A percentile compares a stretch with the other conserved stretches of the same genome.
Conservation (phyloP, 2,113 vertebrate species). For the Solea senegalensis region DNA sequence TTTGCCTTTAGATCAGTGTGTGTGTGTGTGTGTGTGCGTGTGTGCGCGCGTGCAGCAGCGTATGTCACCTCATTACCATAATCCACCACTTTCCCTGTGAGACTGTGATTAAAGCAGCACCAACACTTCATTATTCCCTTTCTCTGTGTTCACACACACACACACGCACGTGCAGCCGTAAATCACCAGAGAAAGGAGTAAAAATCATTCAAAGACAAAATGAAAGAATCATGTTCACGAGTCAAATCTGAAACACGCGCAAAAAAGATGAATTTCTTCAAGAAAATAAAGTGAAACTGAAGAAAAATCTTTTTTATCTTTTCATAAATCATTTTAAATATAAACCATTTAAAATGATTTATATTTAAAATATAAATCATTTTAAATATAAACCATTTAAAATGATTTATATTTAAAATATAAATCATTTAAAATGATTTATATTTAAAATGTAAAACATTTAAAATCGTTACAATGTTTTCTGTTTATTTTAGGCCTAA, state of each 20-base stretch:
- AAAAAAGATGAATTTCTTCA: too few relatives aligned
- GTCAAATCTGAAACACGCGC: background rate
- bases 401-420: too few relatives aligned
- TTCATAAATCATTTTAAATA: too few relatives aligned
- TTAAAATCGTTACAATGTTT: too few relatives aligned
- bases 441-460: too few relatives aligned
- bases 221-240: background rate
- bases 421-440: too few relatives aligned
- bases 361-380: too few relatives aligned
- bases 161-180: background rate
- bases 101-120: slow-evolving; percentile 97
- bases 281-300: too few relatives aligned
- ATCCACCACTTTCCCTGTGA: slow-evolving; percentile 92
- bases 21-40: background rate
- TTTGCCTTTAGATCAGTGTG: background rate
- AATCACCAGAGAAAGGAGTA: background rate
- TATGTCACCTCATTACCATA: slow-evolving; percentile 95
- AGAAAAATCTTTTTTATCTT: too few relatives aligned
- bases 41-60: slow-evolving; percentile 58
- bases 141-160: slow-evolving; percentile 52
- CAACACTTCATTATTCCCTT: slow-evolving; percentile 87
- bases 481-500: too few relatives aligned
- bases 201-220: background rate
- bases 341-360: too few relatives aligned
- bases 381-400: too few relatives aligned